Conservation (phyloP, 2,797 vertebrate genomes). For the Sphenodon punctatus region DNA sequence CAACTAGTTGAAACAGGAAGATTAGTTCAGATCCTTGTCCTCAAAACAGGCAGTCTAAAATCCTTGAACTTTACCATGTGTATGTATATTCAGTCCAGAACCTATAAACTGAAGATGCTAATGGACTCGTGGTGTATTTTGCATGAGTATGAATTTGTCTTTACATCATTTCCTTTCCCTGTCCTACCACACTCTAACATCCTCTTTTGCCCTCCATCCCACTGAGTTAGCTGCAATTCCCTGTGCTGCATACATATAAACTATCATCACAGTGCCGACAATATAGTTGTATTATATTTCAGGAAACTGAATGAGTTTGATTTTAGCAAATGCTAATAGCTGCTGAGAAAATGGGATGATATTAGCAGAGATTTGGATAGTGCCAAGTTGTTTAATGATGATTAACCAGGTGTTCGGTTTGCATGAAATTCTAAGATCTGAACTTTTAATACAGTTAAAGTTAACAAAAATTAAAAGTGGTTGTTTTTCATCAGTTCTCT, state of each 20-base stretch:
- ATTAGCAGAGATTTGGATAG: constrained; percentile 29
- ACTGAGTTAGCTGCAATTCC: too few relatives aligned
- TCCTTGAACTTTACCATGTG: not conserved
- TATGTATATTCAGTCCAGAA: not conserved
- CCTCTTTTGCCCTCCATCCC: not conserved
- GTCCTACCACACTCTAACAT: not conserved
- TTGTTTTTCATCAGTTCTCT: not conserved
- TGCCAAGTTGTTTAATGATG: constrained; percentile 24
- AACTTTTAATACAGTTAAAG: constrained; percentile 26
- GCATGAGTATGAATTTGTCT: not conserved
- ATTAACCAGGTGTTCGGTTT: constrained; percentile 59
- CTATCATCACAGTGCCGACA: not conserved
- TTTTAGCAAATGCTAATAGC: constrained; percentile 14
- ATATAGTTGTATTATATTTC: not conserved
- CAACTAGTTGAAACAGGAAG: not conserved
- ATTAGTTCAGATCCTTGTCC: not conserved
- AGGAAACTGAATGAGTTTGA: not conserved
- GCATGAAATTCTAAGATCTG: constrained; percentile 31
- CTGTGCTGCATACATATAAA: constrained; percentile 6
- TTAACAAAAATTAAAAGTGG: constrained; percentile 39
- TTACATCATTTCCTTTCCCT: not conserved
- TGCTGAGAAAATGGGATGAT: constrained; percentile 37
- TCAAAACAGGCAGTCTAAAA: not conserved
- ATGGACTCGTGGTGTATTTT: not conserved
- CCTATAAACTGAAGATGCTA: not conserved